These are phyloP conservation scores for Choloepus didactylus DNA, from an alignment of 2,797 vertebrate genomes.

Conservation along the genomic window DNA sequence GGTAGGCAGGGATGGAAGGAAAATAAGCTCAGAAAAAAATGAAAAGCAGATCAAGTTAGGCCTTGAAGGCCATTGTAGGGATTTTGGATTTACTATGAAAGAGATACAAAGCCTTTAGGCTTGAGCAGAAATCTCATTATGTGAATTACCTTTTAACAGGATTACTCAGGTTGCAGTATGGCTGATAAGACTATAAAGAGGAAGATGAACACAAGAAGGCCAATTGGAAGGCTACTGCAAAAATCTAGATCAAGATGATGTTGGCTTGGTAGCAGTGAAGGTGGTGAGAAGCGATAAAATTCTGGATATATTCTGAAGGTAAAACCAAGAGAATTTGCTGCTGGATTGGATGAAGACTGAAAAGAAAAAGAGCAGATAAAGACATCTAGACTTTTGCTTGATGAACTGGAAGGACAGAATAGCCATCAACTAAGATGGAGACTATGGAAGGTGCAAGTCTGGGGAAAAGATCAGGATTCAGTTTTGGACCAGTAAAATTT, in stretches of 20 bases:
- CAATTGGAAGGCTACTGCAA: background rate
- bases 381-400: background rate
- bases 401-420: background rate
- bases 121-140: background rate
- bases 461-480: background rate
- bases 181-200: background rate
- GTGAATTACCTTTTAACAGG: slow-evolving; percentile 8
- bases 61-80: background rate
- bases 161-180: background rate
- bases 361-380: slow-evolving; percentile 24
- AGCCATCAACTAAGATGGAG: background rate
- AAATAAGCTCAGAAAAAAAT: background rate
- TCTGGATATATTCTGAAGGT: slow-evolving; percentile 27
- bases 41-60: background rate
- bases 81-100: background rate
- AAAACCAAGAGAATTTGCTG: slow-evolving; percentile 34
- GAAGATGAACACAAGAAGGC: background rate
- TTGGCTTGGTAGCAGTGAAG: background rate
- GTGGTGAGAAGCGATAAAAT: background rate
- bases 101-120: background rate
- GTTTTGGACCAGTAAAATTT: slow-evolving; percentile 30
- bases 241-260: slow-evolving; percentile 27
- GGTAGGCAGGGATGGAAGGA: background rate
- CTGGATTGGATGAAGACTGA: background rate
- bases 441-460: background rate